Percentiles rank a stretch among this genome's conserved stretches.
These are phyloP conservation scores for Pachypanchax playfairii DNA, from an alignment of 2,113 vertebrate species.

Conservation along the genomic window DNA sequence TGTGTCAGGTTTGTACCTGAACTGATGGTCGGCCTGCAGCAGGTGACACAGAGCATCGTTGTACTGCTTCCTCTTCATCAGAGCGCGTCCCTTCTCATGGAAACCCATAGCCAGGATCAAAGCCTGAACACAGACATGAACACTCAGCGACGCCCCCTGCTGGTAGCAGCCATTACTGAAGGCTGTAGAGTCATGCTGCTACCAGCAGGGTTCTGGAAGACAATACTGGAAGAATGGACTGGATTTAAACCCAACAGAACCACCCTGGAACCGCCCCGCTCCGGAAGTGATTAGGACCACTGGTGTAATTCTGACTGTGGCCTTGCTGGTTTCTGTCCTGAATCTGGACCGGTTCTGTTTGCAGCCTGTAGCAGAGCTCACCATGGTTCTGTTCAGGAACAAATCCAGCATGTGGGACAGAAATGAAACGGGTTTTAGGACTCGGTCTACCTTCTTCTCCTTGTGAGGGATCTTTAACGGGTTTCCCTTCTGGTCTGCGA, in stretches of 20 bases:
- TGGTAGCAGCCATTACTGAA: not conserved
- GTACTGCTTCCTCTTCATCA: slow-evolving; percentile 93
- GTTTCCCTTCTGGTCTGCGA: slow-evolving; percentile 94
- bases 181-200: no score
- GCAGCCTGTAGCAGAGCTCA: no score
- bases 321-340: no score
- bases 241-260: not conserved
- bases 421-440: no score
- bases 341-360: not conserved
- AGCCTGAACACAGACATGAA: slow-evolving; percentile 75
- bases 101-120: slow-evolving; percentile 95
- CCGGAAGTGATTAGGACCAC: no score
- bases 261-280: no score
- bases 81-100: slow-evolving; percentile 93
- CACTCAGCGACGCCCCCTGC: not conserved
- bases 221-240: not conserved
- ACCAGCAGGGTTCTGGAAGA: not conserved
- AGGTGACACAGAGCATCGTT: slow-evolving; percentile 87
- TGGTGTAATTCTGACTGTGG: not conserved
- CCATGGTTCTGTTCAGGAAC: not conserved
- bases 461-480: slow-evolving; percentile 85
- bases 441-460: slow-evolving; percentile 88
- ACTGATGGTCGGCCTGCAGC: slow-evolving; percentile 90
- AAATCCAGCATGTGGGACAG: not conserved
- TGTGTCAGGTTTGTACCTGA: slow-evolving; percentile 75